These are phyloP conservation scores for Orthonevra nobilis DNA, from an alignment of 2,888 invertebrate species.

Conservation along the genomic window DNA sequence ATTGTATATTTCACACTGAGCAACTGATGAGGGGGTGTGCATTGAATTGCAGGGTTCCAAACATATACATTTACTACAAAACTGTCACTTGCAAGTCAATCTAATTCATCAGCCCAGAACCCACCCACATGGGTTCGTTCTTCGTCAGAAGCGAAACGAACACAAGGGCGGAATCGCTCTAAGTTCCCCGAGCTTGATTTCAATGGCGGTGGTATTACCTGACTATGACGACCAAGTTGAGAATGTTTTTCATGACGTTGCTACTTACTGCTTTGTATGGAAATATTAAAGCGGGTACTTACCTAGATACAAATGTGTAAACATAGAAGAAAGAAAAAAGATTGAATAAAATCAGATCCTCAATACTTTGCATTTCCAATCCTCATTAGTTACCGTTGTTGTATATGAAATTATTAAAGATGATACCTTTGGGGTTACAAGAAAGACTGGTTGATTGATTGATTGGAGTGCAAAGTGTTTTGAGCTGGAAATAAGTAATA, in stretches of 20 bases:
- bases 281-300: conserved; percentile 8
- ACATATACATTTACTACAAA: conserved; percentile 16
- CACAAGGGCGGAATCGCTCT: background rate
- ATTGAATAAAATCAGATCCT: background rate
- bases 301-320: background rate
- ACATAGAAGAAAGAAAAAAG: background rate
- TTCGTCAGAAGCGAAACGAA: conserved; percentile 10
- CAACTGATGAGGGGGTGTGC: conserved; percentile 3
- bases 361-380: conserved; percentile 25
- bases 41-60: background rate
- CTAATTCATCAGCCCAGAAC: conserved; percentile 23
- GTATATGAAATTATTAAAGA: conserved; percentile 12
- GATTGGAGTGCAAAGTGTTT: conserved; percentile 6
- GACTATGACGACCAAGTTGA: conserved; percentile 12
- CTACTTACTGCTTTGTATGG: background rate
- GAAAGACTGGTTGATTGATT: conserved; percentile 17
- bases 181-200: background rate
- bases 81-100: conserved; percentile 32
- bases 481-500: no score
- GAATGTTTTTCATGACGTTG: conserved; percentile 5
- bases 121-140: conserved; percentile 4
- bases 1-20: conserved; percentile 22
- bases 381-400: conserved; percentile 24
- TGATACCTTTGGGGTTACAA: background rate
- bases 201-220: conserved; percentile 3